Base-by-base conservation (phyloP, 2,888 invertebrate species). In the Dasysyrphus tricinctus region DNA sequence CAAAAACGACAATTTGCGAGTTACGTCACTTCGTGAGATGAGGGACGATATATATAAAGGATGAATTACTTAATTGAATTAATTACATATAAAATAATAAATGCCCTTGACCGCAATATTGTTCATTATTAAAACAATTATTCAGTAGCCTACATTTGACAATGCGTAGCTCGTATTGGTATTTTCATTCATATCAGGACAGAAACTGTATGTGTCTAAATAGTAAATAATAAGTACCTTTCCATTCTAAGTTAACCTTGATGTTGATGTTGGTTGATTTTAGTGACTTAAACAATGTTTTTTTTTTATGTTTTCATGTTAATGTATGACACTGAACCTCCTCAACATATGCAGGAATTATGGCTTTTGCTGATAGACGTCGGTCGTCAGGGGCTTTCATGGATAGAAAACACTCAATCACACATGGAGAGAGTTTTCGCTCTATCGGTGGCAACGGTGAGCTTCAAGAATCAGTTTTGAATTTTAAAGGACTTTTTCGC, bases 371-470 rank as follows among this genome's bases (percentile, higher is more conserved):
- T 85, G 93, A 93, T 88, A 90, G 92, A 88, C 90, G 92, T 19
- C 91, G 93, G 81, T 91, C 92, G 63, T 92, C 93, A 12, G 92
- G 92, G 79, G 92, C 92, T 88, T 92, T 92, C 87, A 89, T 90
- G 67, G 93, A 93, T 76, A 91, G 93, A 88, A 93, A 93, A 88
- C 89, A 91, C 81, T 92, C 93, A 85, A 91, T 93, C 63, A 91
- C 92, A 72, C 92, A 91, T 88, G 92, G 92, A 44, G 93, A 93
- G 89, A 92, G 92, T 90, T 91, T 92, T 89, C 92, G 92, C 83
- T 90, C 90, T 29, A 0, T 57, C 83, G 91, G 91, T 89, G 90
- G 89, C 49, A 86, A 89, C 80, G 93, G 92, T 92, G 88, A 91
- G 91, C 88, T 42, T 42, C 7, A 63, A 4, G 32, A 51, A 54